Base-by-base conservation (phyloP, 2,113 vertebrate species). In the Daphoenositta chrysoptera region DNA sequence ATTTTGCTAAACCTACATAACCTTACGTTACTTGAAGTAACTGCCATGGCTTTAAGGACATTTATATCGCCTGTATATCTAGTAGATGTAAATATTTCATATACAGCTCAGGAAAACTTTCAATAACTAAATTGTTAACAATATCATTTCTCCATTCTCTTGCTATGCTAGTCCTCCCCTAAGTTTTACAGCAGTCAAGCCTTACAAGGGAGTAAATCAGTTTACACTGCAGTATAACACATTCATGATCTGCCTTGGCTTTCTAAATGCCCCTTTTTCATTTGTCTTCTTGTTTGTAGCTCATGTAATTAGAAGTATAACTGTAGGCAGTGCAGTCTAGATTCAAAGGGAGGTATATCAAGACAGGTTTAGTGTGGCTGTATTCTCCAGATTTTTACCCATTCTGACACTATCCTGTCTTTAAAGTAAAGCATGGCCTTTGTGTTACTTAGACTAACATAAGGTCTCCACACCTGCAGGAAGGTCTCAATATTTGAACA, bases 31-130 rank as follows among this genome's bases (percentile, higher is more conserved):
- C 23, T 60, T 64, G 4, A 66, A 75, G 45, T 58, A 73, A 51
- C 51, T 66, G 13, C 51, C 23, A n/a, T 24, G 33, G 23, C 24
- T 82, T 66, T 60, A 39, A 51, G 44, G 23, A n/a, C 48, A 30
- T 45, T 51, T 51, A 8, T 45, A 66, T n/a, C 28, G n/a, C 39
- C 15, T 19, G 42, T 17, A 10, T 39, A 51, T 97, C 71, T 89
- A 7, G 26, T 90, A 97, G 84, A 89, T 80, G 95, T 69, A 89
- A 97, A 94, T 91, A 96, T 97, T 98, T 97, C 21, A 96, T 88
- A 44, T 66, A 33, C 37, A 95, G 72, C 31, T 96, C 88, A 95
- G 66, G 81, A 96, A 96, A 96, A 57, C 45, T 88, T 94, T 81
- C 85, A 81, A 93, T 11, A 93, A 53, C 95, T 95, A 92, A 96